phyloP scores from a whole-genome alignment of 2,113 vertebrate species.

The Rhizomys pruinosus region DNA sequence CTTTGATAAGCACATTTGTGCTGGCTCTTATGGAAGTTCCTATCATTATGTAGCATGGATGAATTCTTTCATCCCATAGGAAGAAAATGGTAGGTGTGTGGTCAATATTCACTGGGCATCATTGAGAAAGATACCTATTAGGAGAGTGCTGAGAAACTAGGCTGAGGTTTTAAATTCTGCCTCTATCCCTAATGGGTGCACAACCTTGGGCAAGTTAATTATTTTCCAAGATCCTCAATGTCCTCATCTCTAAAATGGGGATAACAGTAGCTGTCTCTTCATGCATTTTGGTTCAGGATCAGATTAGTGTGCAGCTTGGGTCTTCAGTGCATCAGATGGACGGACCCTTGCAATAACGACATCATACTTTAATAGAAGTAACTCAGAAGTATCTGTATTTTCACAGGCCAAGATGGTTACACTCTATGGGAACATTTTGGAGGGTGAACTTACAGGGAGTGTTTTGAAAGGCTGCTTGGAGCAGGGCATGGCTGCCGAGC shows the following conservation, averaged over 20 bases:
- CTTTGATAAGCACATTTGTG: neutral
- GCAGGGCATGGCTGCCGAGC: neutral
- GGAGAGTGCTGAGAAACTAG: neutral
- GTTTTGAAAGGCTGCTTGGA: neutral
- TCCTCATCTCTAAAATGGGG: neutral
- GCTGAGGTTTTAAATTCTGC: neutral
- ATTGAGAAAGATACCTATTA: neutral
- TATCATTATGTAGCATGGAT: rapidly evolving
- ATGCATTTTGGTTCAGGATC: neutral
- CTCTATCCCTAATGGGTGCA: neutral
- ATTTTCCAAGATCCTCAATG: neutral
- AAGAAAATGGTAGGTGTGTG: neutral
- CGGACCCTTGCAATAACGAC: neutral
- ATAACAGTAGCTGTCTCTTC: neutral
- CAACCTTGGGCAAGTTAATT: neutral
- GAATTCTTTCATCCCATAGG: neutral
- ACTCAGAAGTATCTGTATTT: neutral
- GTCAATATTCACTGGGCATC: neutral
- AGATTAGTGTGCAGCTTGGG: neutral
- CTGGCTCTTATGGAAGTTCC: neutral
- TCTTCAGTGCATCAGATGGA: neutral
- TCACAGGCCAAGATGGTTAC: neutral
- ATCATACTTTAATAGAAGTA: neutral
- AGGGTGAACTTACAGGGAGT: neutral
- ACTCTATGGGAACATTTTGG: neutral